Evolutionary conservation across 1,140 invertebrate species (phyloP).

Genomic region (Arctopsyche grandis): DNA sequence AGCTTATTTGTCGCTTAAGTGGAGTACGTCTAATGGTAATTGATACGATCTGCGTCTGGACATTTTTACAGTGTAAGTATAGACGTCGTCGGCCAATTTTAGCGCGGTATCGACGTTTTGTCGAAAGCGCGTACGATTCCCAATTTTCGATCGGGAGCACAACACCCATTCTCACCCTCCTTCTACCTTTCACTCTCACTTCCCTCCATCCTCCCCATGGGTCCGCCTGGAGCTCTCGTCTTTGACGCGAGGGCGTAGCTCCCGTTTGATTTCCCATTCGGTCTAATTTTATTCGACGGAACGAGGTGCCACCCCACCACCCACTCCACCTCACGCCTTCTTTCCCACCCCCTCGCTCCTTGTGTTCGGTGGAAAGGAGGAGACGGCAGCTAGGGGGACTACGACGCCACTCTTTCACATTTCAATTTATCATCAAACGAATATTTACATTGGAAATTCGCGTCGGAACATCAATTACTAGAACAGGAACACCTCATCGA

Average conservation of each 20-base stretch:
- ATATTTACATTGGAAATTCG: constrained; percentile 44
- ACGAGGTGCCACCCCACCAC: background rate
- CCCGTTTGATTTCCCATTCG: constrained; percentile 31
- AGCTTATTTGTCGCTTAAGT: too few relatives aligned
- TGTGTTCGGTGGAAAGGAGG: background rate
- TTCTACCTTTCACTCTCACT: background rate
- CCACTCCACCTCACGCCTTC: background rate
- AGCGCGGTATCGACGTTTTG: too few relatives aligned
- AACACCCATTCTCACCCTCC: background rate
- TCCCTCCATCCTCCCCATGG: background rate
- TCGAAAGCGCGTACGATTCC: background rate
- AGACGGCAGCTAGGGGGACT: too few relatives aligned
- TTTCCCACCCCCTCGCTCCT: background rate
- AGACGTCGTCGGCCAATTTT: too few relatives aligned
- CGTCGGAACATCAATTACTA: constrained; percentile 44
- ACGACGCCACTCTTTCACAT: constrained; percentile 27
- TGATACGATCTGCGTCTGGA: too few relatives aligned
- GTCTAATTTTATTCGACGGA: constrained; percentile 32
- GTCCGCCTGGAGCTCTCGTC: background rate
- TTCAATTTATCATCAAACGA: constrained; percentile 45
- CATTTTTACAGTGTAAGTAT: too few relatives aligned
- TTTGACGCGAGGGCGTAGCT: background rate
- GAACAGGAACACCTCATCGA: background rate
- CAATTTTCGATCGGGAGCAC: background rate
- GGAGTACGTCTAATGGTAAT: too few relatives aligned